A percentile compares a stretch with the other conserved stretches of the same genome.
Evolutionary conservation across 2,113 vertebrate species (phyloP).

Genomic region (Narcine bancroftii): DNA sequence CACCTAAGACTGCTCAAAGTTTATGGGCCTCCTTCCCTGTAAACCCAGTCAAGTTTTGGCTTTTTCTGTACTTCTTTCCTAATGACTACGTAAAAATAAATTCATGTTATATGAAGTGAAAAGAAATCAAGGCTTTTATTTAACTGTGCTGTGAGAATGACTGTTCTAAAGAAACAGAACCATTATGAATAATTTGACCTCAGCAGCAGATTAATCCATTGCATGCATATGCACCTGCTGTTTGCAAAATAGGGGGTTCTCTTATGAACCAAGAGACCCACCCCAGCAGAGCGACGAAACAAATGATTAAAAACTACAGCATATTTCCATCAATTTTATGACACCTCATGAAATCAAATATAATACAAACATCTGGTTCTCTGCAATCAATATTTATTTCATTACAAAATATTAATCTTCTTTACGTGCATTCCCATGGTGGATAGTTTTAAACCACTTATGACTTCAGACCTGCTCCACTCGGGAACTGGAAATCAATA

Average conservation of each 20-base stretch:
- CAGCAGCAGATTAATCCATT: not conserved
- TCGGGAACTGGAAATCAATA: not conserved
- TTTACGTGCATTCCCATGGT: not conserved
- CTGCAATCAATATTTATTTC: constrained; percentile 13
- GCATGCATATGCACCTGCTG: not conserved
- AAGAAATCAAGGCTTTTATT: no score
- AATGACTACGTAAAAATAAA: no score
- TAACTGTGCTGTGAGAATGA: no score
- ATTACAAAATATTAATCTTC: not conserved
- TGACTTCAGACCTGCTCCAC: not conserved
- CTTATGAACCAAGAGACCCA: not conserved
- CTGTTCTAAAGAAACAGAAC: not conserved
- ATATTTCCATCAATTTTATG: not conserved
- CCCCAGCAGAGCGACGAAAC: not conserved
- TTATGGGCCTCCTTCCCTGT: no score
- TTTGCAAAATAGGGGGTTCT: not conserved
- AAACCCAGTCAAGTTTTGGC: no score
- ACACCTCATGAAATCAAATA: not conserved
- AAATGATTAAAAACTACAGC: not conserved
- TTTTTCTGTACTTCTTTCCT: no score
- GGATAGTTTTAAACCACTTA: not conserved
- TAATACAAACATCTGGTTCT: not conserved
- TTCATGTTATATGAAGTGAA: no score
- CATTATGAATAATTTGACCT: not conserved
- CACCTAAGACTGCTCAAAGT: no score